phyloP scores from a whole-genome alignment of 2,797 vertebrate genomes.

The Aplochiton taeniatus region DNA sequence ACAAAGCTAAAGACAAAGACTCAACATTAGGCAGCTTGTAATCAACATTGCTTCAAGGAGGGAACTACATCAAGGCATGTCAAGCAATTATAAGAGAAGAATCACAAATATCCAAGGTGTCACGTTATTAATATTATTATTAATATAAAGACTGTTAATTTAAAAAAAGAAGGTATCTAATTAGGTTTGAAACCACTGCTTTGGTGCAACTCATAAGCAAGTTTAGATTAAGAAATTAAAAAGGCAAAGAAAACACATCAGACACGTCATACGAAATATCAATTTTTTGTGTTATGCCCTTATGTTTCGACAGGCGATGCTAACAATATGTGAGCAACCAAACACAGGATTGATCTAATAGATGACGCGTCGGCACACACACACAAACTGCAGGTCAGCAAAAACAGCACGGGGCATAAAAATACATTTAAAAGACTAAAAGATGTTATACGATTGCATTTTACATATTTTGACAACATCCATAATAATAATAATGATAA shows the following conservation, averaged over 20 bases:
- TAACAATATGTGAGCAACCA: conserved; percentile 31
- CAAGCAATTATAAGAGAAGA: conserved; percentile 45
- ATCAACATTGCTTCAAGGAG: conserved; percentile 59
- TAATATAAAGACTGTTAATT: no score
- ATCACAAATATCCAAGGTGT: conserved; percentile 35
- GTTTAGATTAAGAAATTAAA: conserved; percentile 63
- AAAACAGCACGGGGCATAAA: conserved; percentile 46
- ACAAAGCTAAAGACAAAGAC: conserved; percentile 56
- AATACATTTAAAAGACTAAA: conserved; percentile 54
- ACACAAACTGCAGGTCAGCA: conserved; percentile 37
- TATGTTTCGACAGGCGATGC: conserved; percentile 1
- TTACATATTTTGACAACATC: conserved; percentile 37
- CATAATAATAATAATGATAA: conserved; percentile 35
- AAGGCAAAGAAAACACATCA: conserved; percentile 44
- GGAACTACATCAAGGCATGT: conserved; percentile 54
- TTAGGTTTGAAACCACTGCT: conserved; percentile 71
- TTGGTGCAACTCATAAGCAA: conserved; percentile 64
- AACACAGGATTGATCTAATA: conserved; percentile 58
- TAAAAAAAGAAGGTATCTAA: conserved; percentile 14
- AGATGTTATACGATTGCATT: conserved; percentile 52
- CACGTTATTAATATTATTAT: no score
- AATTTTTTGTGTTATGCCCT: conserved; percentile 52
- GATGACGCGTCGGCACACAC: conserved; percentile 61
- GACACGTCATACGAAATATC: conserved; percentile 64
- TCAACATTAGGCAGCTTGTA: conserved; percentile 58